Percentiles rank a stretch among this genome's conserved stretches.
Conservation (phyloP, 1,140 invertebrate genomes). For the Microvelia longipes region DNA sequence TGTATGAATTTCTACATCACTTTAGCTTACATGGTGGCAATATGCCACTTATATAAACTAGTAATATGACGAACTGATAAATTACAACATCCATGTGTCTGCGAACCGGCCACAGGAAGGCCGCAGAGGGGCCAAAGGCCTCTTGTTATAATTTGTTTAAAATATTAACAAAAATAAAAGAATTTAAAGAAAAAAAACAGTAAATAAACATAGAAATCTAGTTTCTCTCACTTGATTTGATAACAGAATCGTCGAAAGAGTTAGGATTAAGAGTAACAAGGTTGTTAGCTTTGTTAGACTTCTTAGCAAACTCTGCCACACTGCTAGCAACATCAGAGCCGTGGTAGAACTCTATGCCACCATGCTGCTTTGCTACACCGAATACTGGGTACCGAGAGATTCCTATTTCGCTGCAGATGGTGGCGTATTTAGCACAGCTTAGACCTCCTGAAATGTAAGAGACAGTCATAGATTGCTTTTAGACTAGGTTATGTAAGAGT, state of each 20-base stretch:
- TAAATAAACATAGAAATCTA: too few relatives aligned
- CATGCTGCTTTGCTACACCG: slow-evolving; percentile 46
- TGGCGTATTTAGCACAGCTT: slow-evolving; percentile 39
- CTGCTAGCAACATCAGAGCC: slow-evolving; percentile 47
- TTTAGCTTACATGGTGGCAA: too few relatives aligned
- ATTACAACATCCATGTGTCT: too few relatives aligned
- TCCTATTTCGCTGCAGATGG: slow-evolving; percentile 38
- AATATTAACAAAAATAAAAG: too few relatives aligned
- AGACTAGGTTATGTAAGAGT: neutral
- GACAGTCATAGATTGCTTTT: neutral
- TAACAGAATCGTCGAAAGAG: neutral
- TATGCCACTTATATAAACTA: too few relatives aligned
- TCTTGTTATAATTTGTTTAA: too few relatives aligned
- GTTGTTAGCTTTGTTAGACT: slow-evolving; percentile 38
- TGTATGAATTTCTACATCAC: too few relatives aligned
- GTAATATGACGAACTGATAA: too few relatives aligned
- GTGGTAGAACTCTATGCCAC: slow-evolving; percentile 54
- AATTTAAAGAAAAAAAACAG: too few relatives aligned
- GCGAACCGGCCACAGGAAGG: too few relatives aligned
- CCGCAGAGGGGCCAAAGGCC: too few relatives aligned
- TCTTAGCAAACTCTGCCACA: slow-evolving; percentile 48
- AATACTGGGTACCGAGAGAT: slow-evolving; percentile 50
- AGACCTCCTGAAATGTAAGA: slow-evolving; percentile 39
- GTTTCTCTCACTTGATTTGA: neutral
- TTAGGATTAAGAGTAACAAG: neutral